Percentiles rank a stretch among this genome's conserved stretches.
phyloP scores from a whole-genome alignment of 2,888 invertebrate species.

The Agriopis aurantiaria region DNA sequence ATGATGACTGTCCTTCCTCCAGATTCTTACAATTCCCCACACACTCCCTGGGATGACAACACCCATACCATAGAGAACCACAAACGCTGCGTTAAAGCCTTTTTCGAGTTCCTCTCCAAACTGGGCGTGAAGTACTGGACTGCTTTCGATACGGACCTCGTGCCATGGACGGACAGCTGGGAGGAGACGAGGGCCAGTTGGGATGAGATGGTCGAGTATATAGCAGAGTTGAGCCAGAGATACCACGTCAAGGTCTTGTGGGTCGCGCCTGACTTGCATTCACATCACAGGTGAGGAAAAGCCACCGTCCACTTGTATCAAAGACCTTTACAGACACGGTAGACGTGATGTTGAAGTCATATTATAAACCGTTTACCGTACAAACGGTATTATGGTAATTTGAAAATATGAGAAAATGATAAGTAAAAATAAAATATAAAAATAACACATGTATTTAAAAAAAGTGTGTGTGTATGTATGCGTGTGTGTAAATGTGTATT shows the following conservation, averaged over 20 bases:
- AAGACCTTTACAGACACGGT: too few relatives aligned
- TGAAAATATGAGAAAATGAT: too few relatives aligned
- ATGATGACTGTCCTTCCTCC: not conserved
- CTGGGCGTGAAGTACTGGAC: conserved; percentile 88
- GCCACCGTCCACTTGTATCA: not conserved
- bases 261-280: conserved; percentile 88
- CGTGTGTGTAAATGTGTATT: too few relatives aligned
- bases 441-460: too few relatives aligned
- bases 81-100: conserved; percentile 86
- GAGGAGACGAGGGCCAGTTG: conserved; percentile 84
- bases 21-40: conserved; percentile 77
- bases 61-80: conserved; percentile 85
- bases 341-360: too few relatives aligned
- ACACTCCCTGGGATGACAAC: conserved; percentile 86
- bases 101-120: conserved; percentile 88
- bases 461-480: too few relatives aligned
- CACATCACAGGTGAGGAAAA: conserved; percentile 80
- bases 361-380: too few relatives aligned
- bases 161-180: conserved; percentile 83
- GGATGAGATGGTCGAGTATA: conserved; percentile 86
- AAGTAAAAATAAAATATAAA: too few relatives aligned
- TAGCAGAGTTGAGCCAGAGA: conserved; percentile 83
- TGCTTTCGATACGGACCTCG: conserved; percentile 88
- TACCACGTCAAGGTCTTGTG: conserved; percentile 87
- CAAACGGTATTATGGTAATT: too few relatives aligned